Conservation (phyloP, 2,113 vertebrate species). For the Petaurus breviceps region DNA sequence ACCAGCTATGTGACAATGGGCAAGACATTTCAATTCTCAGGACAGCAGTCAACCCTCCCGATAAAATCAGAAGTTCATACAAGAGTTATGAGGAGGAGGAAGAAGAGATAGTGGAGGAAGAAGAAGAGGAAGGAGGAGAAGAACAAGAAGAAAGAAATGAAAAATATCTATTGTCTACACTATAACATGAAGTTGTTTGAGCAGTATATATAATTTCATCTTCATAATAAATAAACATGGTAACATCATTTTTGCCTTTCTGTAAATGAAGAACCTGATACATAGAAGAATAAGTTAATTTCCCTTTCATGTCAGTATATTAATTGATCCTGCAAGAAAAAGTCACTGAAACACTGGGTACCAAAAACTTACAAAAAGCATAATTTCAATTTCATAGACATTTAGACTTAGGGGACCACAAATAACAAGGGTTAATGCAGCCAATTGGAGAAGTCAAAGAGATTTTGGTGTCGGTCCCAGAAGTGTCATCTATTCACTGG, state of each 20-base stretch:
- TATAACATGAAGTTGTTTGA: not conserved
- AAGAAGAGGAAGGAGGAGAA: not conserved
- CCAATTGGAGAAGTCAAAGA: not conserved
- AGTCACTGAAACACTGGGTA: not conserved
- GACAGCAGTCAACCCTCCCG: not conserved
- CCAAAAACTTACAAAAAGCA: not conserved
- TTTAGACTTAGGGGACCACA: not conserved
- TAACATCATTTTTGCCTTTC: not conserved
- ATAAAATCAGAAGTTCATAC: not conserved
- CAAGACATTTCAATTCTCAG: not conserved
- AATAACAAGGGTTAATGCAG: not conserved
- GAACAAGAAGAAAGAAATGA: not conserved
- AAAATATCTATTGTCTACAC: not conserved
- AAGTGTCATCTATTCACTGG: not conserved
- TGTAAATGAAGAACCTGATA: not conserved
- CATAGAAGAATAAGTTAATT: not conserved
- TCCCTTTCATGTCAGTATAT: not conserved
- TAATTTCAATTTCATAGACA: not conserved
- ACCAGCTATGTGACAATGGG: too few relatives aligned
- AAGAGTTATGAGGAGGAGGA: not conserved
- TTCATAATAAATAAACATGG: not conserved
- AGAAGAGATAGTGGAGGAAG: not conserved
- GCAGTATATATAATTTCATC: not conserved
- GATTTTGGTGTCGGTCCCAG: not conserved
- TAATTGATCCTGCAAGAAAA: not conserved